Evolutionary conservation across 92 coral and sea anemone genomes (phyloP), one percentile per base, ranked within the genome.

Genomic region (Muricea muricata): DNA sequence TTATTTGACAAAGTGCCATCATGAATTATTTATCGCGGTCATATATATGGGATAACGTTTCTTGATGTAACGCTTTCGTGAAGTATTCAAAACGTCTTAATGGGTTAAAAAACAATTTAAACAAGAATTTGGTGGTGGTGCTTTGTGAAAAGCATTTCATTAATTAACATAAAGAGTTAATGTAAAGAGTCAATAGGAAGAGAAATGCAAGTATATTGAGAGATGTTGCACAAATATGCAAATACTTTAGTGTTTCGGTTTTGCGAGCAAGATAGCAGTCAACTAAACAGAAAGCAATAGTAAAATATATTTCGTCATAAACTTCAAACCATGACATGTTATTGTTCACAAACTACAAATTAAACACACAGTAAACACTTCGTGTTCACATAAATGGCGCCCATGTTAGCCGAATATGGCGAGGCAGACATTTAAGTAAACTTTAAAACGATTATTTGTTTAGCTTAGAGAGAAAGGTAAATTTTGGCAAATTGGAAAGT

Each of bases 1-100:
- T 17, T 47, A 74, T 74, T 74, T 74, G 80, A 45, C 75, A 68
- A 24, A 77, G 18, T 39, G 47, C 31, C 33, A 30, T 77, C 69
- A 77, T 77, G 82, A 77, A 77, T 77, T 29, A 77, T 77, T 77
- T 77, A 77, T 54, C 63, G 34, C 63, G 76, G 25, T 29, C 39
- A 48, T 15, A 48, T 48, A 48, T 48, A 48, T 48, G 18, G 56
- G 2, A 17, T 48, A 48, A 48, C 56, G 56, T 48, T 48, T 8
- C 20, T 8, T 48, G 56, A 48, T n/a, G 18, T 48, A 48, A 11
- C 18, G 56, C 10, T 15, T 8, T 20, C n/a, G n/a, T 11, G 56
- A 48, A 48, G 4, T 11, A 48, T 48, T 48, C 56, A 48, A 48
- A 48, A 48, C 18, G 12, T 17, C 56, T 48, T 15, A 11, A 2